Evolutionary conservation across 2,888 invertebrate genomes (phyloP).

Genomic region (Beris morrisii): DNA sequence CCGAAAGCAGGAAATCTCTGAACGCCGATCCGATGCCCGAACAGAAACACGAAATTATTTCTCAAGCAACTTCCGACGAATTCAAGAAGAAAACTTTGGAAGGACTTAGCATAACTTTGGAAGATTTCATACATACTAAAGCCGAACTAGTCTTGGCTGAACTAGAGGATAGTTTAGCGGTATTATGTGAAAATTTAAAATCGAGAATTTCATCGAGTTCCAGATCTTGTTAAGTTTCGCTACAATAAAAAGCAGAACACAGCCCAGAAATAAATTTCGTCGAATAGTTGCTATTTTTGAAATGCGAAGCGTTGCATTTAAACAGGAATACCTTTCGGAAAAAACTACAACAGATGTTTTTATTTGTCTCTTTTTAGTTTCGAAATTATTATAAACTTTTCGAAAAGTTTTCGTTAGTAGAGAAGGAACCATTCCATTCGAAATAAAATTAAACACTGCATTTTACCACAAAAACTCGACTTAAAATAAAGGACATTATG

Average conservation of each 20-base stretch:
- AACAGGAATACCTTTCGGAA: not conserved
- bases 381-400: no score
- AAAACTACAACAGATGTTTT: not conserved
- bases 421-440: no score
- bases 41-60: not conserved
- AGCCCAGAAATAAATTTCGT: not conserved
- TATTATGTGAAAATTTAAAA: conserved; percentile 15
- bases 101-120: conserved; percentile 4
- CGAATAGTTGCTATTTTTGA: no score
- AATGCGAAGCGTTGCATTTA: not conserved
- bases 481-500: no score
- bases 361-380: no score
- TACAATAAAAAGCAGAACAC: no score
- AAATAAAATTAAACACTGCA: no score
- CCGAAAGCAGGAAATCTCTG: no score
- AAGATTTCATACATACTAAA: conserved; percentile 4
- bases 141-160: conserved; percentile 14
- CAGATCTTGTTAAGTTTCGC: no score
- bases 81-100: not conserved
- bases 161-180: not conserved
- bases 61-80: conserved; percentile 1
- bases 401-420: no score
- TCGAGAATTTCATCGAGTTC: not conserved
- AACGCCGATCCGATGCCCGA: not conserved
- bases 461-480: no score